phyloP scores from a whole-genome alignment of 2,888 invertebrate genomes.

The Sacculina carcini region DNA sequence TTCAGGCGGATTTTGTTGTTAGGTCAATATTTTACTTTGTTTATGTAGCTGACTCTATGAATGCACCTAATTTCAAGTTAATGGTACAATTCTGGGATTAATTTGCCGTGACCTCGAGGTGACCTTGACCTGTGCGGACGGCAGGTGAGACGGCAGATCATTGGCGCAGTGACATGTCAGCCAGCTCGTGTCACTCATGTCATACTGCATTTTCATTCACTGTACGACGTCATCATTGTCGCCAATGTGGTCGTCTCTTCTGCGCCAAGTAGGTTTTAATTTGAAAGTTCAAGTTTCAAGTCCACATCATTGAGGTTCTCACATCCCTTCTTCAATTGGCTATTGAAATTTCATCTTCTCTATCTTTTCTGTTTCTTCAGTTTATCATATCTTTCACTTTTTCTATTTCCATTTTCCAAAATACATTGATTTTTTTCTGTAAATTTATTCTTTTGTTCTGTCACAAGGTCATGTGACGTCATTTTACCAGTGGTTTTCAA shows the following conservation, averaged over 20 bases:
- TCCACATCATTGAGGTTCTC: not conserved
- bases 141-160: conserved; percentile 52
- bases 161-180: conserved; percentile 86
- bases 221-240: conserved; percentile 85
- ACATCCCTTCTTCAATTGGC: not conserved
- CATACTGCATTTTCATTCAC: conserved; percentile 66
- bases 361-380: too few species aligned
- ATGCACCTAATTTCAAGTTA: too few species aligned
- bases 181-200: conserved; percentile 71
- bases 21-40: too few species aligned
- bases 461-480: too few species aligned
- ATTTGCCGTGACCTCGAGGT: not conserved
- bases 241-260: conserved; percentile 90
- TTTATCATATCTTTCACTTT: too few species aligned
- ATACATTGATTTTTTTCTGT: too few species aligned
- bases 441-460: too few species aligned
- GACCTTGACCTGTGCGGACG: not conserved
- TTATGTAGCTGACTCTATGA: too few species aligned
- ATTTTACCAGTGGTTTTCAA: too few species aligned
- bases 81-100: too few species aligned
- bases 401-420: too few species aligned
- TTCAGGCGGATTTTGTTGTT: too few species aligned
- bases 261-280: conserved; percentile 46
- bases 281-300: not conserved
- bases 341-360: conserved; percentile 1